These are phyloP conservation scores for Pantherophis alleghaniensis DNA, from an alignment of 2,797 vertebrate species.

Conservation along the genomic window DNA sequence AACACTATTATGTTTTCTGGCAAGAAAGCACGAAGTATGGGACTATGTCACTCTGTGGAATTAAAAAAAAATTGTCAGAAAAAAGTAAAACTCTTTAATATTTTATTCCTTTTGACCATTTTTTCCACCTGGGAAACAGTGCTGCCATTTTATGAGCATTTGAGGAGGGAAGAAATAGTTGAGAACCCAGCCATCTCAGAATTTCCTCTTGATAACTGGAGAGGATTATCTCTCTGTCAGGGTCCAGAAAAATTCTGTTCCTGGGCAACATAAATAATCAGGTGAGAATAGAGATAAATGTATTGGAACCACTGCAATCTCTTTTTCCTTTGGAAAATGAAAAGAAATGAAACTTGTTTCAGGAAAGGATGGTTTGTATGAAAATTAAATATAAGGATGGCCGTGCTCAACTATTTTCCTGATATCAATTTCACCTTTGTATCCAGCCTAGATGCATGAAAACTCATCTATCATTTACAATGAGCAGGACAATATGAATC, in stretches of 20 bases:
- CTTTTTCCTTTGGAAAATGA: not conserved
- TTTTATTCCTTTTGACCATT: conserved; percentile 22
- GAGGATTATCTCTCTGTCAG: not conserved
- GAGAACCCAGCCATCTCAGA: too few relatives aligned
- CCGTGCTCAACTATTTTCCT: not conserved
- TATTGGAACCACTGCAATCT: not conserved
- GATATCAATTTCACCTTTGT: not conserved
- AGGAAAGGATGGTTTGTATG: not conserved
- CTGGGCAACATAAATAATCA: not conserved
- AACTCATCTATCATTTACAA: not conserved
- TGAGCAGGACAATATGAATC: not conserved
- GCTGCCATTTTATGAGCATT: not conserved
- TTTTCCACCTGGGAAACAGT: not conserved
- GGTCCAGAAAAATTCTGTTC: not conserved
- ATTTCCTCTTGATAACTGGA: not conserved
- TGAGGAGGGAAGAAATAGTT: not conserved
- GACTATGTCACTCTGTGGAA: not conserved
- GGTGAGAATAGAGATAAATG: not conserved
- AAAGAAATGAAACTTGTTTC: not conserved
- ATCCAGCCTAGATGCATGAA: not conserved
- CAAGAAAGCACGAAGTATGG: conserved; percentile 1
- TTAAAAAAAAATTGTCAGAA: not conserved
- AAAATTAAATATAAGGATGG: not conserved
- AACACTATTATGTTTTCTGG: not conserved
- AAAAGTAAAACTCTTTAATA: conserved; percentile 18